phyloP scores from a whole-genome alignment of 53 echinoderm and acorn worm genomes.

The Luidia sarsii region DNA sequence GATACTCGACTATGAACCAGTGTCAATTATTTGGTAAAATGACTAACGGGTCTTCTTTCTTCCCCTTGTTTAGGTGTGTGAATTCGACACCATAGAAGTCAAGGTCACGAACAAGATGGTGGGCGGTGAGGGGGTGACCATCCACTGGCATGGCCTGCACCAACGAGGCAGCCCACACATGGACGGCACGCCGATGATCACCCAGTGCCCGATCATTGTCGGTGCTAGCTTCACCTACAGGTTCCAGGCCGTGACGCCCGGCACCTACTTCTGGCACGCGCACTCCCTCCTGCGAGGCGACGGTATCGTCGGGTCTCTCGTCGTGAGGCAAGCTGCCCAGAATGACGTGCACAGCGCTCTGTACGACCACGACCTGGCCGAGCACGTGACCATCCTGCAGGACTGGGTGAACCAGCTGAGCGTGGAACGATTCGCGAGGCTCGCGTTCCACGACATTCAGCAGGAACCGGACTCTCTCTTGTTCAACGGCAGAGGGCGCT shows the following conservation, averaged over 20 bases:
- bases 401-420: slow-evolving; percentile 46
- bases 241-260: slow-evolving; percentile 64
- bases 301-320: slow-evolving; percentile 69
- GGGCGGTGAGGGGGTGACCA: slow-evolving; percentile 69
- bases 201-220: slow-evolving; percentile 76
- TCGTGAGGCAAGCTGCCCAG: slow-evolving; percentile 57
- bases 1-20: too few relatives aligned
- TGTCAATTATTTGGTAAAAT: too few relatives aligned
- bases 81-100: slow-evolving; percentile 75
- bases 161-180: slow-evolving; percentile 76
- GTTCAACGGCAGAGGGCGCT: slow-evolving; percentile 76
- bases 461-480: slow-evolving; percentile 55
- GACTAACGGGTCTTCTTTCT: too few relatives aligned
- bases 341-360: slow-evolving; percentile 43
- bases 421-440: slow-evolving; percentile 40
- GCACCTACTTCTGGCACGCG: slow-evolving; percentile 89
- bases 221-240: slow-evolving; percentile 70
- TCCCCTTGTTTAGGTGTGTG: too few relatives aligned
- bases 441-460: not conserved
- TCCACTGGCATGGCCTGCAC: slow-evolving; percentile 97
- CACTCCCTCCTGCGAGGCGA: slow-evolving; percentile 80
- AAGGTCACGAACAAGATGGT: slow-evolving; percentile 71
- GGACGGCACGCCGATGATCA: slow-evolving; percentile 83
- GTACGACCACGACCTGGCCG: slow-evolving; percentile 55
- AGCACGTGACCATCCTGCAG: slow-evolving; percentile 49